Percentiles rank a stretch among this genome's conserved stretches.
Evolutionary conservation across 2,113 vertebrate genomes (phyloP).

Genomic region (Myxocyprinus asiaticus): DNA sequence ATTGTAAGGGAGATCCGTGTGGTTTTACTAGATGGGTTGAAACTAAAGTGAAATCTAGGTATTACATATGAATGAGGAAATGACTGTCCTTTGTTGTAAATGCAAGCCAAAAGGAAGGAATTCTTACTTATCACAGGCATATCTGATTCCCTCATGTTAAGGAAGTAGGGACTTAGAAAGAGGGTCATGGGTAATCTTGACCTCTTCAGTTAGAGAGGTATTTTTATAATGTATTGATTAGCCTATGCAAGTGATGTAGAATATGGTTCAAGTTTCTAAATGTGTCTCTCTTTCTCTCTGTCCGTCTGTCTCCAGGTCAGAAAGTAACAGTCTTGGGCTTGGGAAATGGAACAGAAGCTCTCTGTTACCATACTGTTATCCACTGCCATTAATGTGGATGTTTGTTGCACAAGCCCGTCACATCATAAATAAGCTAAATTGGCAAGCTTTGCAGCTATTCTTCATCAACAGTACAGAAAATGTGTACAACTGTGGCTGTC

Average conservation of each 20-base stretch:
- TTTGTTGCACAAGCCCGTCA: no score
- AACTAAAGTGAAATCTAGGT: not conserved
- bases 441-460: no score
- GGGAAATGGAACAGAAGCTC: not conserved
- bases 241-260: slow-evolving; percentile 4
- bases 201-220: slow-evolving; percentile 28
- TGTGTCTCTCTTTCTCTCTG: no score
- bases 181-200: slow-evolving; percentile 20
- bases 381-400: no score
- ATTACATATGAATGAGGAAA: not conserved
- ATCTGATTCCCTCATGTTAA: slow-evolving; percentile 36
- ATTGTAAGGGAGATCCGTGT: not conserved
- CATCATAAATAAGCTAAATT: no score
- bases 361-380: not conserved
- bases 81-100: slow-evolving; percentile 28
- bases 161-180: not conserved
- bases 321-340: not conserved
- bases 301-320: not conserved
- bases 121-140: not conserved
- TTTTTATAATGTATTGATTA: slow-evolving; percentile 47
- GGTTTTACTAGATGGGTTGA: not conserved
- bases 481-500: no score
- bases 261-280: slow-evolving; percentile 36
- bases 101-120: slow-evolving; percentile 3
- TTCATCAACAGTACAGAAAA: no score